Evolutionary conservation across 2,113 vertebrate species (phyloP), one percentile per base, ranked within the genome.

Genomic region (Hippocampus abdominalis): DNA sequence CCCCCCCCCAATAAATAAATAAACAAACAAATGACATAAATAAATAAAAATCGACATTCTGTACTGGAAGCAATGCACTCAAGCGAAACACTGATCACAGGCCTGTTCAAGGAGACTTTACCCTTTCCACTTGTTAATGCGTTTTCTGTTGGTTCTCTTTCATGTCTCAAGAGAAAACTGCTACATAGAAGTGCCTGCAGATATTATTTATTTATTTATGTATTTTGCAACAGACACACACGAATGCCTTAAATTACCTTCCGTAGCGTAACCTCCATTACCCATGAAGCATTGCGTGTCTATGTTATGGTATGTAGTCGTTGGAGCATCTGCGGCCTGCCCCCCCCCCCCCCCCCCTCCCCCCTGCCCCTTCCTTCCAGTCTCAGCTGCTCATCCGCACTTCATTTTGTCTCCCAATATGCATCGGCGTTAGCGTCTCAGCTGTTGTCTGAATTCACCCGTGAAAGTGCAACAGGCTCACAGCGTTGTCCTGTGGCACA

Each of bases 401-500:
- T 84, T 87, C 74, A 82, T 76, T 87, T 86, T 76, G n/a, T 83
- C 82, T 81, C 67, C 44, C 66, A 74, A 82, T 80, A 79, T 75
- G 72, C 75, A 75, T 63, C 62, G 76, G 77, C 75, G 72, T 57
- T 66, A 84, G 76, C 69, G 57, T 81, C 76, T 86, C 83, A 74
- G 71, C 81, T 74, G 83, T 77, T 80, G 75, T 75, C 16, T 60
- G 27, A 32, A 15, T 32, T 59, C 56, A 29, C 0, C 56, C 13
- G 56, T 59, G 56, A 29, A 59, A 8, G 56, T 15, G 27, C 56
- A 59, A 59, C 56, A 29, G 56, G 27, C 15, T 32, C 27, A 9
- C 57, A 60, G 27, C 27, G 7, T 87, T 87, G 86, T 86, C 32
- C 86, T 86, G 72, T 86, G 86, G 83, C 84, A 71, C 66, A 7